These are phyloP conservation scores for Acropora tenuis DNA, from an alignment of 64 coral and sea anemone species.

Conservation along the genomic window DNA sequence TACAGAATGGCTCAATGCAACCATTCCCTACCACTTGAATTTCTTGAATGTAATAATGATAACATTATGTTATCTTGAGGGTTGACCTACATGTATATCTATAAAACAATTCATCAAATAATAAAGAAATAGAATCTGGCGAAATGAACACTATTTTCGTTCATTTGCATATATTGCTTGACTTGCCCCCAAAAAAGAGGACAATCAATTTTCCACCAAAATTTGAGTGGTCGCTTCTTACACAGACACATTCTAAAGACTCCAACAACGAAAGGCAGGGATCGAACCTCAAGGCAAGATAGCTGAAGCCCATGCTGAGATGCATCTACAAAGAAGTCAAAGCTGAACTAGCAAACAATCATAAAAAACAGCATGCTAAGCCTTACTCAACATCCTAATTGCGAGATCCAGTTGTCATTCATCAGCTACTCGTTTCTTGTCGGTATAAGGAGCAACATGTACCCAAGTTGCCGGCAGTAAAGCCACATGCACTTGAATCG, in stretches of 20 bases:
- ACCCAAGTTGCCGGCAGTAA: neutral
- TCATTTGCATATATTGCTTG: too few relatives aligned
- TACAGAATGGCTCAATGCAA: neutral
- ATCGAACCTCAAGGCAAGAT: conserved; percentile 5
- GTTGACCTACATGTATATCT: neutral
- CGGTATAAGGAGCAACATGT: neutral
- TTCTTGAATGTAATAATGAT: neutral
- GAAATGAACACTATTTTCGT: too few relatives aligned
- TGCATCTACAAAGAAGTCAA: neutral
- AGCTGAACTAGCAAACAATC: neutral
- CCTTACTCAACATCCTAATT: neutral
- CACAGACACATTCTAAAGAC: neutral
- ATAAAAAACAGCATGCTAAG: neutral
- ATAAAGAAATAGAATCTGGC: too few relatives aligned
- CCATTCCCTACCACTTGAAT: neutral
- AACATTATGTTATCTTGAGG: too few relatives aligned
- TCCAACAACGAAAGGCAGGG: conserved; percentile 12
- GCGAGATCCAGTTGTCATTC: neutral
- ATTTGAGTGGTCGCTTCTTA: too few relatives aligned
- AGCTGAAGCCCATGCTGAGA: neutral
- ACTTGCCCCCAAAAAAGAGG: too few relatives aligned
- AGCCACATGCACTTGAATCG: neutral
- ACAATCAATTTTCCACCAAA: too few relatives aligned
- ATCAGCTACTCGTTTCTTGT: neutral
- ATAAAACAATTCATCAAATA: too few relatives aligned